Base-by-base conservation (phyloP, 1,140 invertebrate species). In the Drepana arcuata region DNA sequence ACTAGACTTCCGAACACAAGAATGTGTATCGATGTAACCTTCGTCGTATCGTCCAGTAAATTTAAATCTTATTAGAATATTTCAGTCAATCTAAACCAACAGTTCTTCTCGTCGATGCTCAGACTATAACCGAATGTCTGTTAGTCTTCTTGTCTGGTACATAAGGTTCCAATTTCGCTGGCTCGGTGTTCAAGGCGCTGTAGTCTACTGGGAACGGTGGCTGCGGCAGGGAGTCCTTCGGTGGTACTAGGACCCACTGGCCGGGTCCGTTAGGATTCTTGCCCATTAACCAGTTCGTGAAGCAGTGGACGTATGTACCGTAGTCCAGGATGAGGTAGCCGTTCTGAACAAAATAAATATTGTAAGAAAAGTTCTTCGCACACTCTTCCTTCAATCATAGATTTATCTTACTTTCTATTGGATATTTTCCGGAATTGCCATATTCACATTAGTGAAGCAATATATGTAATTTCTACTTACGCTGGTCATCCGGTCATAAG, bases 121-220 rank as follows among this genome's bases (percentile, higher is more conserved):
- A 91, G 24, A 91, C 89, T 44, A 91, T 87, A 33, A 92, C 87
- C 29, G 90, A 91, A 67, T 88, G 86, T 66, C 90, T 82, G 65
- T 89, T 90, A 34, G 86, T 87, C 57, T 87, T 88, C 51, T 87
- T 89, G 52, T 89, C 85, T 1, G 89, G 89, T 39, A 84, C 86
- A 58, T 91, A 92, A 39, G 89, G 86, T 69, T 91, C 90, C 30
- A 91, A 56, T 55, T 89, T 88, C 29, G 88, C 88, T 38, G 86
- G 86, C 47, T 89, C 85, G 2, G 88, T 87, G 68, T 91, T 91
- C 35, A 92, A 80, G 6, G 90, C 89, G 49, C 88, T 90, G 70
- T 92, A 91, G 80, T 92, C 90, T 11, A 92, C 88, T 0, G 90
- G 90, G 58, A 91, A 92, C 24, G 86, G 84, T 2, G 85, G 85